phyloP scores from a whole-genome alignment of 2,888 invertebrate genomes.

The Cantharis rustica region DNA sequence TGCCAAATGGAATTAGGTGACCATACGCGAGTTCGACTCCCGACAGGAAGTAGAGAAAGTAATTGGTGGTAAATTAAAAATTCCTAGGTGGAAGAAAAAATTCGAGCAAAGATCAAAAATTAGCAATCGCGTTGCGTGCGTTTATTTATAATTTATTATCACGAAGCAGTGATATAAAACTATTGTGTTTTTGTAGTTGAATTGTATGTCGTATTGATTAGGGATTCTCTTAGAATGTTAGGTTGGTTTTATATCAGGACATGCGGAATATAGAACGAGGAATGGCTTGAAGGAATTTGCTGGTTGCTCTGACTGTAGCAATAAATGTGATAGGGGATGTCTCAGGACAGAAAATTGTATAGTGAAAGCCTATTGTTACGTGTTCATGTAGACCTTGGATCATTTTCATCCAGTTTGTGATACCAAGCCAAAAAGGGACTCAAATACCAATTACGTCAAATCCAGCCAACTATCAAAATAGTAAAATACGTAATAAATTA shows the following conservation, averaged over 20 bases:
- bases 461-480: background rate
- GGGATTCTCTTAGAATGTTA: background rate
- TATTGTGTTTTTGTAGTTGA: background rate
- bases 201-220: background rate
- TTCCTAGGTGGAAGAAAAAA: background rate
- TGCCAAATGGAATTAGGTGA: too few relatives aligned
- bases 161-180: background rate
- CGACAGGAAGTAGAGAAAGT: background rate
- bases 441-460: background rate
- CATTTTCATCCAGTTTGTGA: background rate
- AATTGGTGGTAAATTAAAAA: background rate
- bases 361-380: constrained; percentile 21
- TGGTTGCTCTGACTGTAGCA: constrained; percentile 7
- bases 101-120: background rate
- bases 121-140: background rate
- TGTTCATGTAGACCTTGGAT: constrained; percentile 2
- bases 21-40: background rate
- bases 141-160: background rate
- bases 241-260: constrained; percentile 4
- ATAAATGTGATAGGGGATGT: constrained; percentile 21
- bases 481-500: background rate
- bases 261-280: background rate
- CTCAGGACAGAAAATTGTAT: constrained; percentile 15
- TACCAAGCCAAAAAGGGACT: background rate
- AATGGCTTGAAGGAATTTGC: constrained; percentile 12